Base-by-base conservation (phyloP, 2,113 vertebrate species). In the Equus quagga region DNA sequence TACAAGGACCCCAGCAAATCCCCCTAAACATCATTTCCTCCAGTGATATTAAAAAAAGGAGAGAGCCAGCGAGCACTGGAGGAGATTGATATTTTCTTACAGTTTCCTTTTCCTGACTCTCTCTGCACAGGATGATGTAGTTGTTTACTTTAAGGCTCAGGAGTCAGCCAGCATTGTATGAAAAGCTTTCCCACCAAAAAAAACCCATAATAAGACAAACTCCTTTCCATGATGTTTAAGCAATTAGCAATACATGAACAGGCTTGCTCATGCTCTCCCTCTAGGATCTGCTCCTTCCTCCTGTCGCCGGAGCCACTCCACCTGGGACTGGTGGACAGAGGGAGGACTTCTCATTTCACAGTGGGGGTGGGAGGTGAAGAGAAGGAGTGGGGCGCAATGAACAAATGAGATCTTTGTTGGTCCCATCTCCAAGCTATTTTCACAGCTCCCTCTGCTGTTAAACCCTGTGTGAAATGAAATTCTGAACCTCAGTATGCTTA, bases 61-160 rank as follows among this genome's bases (percentile, higher is more conserved):
- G 67, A 70, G 51, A 23, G 44, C 21, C 23, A 46, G 88, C 93
- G 92, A 9, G 97, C 94, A 94, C 85, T 94, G 51, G 78, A 98
- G 46, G 95, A 97, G 96, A 97, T 96, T 96, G 33, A 75, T 65
- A 96, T 93, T 98, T 98, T 98, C 97, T 98, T 88, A 96, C 78
- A 69, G 97, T 95, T 99, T 98, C 97, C 98, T 98, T 98, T 98
- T 97, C 97, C 97, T 98, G 97, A 96, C 36, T 72, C 93, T 95
- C 96, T 98, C 98, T 93, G 86, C 94, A 96, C 95, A 96, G 96
- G 97, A 95, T 97, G 93, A 2, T 0, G 91, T 95, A 91, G 91
- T 94, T 98, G 97, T 98, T 99, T 98, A 98, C 95, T 96, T 97
- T 72, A 97, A 98, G 95, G 89, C 96, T 83, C 95, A 98, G 69